These are phyloP conservation scores for Aspiorhynchus laticeps DNA, from an alignment of 2,113 vertebrate species.

Conservation along the genomic window DNA sequence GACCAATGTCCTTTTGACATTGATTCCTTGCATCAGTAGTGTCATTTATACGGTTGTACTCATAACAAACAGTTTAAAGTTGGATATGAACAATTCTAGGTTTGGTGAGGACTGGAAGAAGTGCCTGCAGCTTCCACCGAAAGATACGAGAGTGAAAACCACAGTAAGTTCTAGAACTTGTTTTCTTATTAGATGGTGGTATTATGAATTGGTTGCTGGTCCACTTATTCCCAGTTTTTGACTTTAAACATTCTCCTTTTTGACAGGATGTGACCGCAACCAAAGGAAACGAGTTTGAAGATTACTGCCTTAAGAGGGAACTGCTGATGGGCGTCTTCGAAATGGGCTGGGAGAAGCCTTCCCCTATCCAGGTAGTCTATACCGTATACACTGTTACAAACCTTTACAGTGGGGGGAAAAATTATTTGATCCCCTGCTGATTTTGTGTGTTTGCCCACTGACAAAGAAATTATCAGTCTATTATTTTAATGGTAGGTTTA, in stretches of 20 bases:
- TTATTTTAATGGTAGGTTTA: too few relatives aligned
- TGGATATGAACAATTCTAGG: slow-evolving; percentile 44
- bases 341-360: slow-evolving; percentile 84
- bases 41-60: too few relatives aligned
- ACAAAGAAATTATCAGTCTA: too few relatives aligned
- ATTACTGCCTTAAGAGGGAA: slow-evolving; percentile 82
- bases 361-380: slow-evolving; percentile 76
- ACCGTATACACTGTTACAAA: not conserved
- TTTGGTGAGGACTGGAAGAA: slow-evolving; percentile 80
- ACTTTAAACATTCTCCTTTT: not conserved
- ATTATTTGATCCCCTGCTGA: too few relatives aligned
- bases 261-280: slow-evolving; percentile 79
- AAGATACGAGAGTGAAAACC: slow-evolving; percentile 72
- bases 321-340: slow-evolving; percentile 83
- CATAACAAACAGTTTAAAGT: too few relatives aligned
- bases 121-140: slow-evolving; percentile 72
- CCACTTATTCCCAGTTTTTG: not conserved
- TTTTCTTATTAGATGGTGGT: not conserved
- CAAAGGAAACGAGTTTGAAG: slow-evolving; percentile 83
- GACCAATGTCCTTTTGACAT: not conserved
- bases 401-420: too few relatives aligned
- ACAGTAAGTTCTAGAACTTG: slow-evolving; percentile 58
- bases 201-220: not conserved
- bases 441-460: too few relatives aligned
- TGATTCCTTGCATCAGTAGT: not conserved